Evolutionary conservation across 2,888 invertebrate species (phyloP).

Genomic region (Dioctria rufipes): DNA sequence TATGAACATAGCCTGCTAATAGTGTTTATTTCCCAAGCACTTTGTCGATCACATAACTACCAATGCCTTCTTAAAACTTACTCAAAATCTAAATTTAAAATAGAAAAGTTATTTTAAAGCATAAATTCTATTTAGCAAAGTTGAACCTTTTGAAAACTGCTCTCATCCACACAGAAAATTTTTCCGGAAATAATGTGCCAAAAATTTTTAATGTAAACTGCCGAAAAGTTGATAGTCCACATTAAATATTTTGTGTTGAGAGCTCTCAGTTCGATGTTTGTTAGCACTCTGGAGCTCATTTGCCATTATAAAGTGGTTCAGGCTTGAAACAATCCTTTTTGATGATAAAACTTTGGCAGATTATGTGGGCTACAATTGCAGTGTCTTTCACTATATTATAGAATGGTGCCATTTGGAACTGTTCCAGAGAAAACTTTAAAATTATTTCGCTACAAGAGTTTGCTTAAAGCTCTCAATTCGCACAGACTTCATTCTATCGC

Average conservation of each 20-base stretch:
- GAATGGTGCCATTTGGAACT: slow-evolving; percentile 35
- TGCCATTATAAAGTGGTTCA: slow-evolving; percentile 19
- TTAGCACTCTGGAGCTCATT: slow-evolving; percentile 32
- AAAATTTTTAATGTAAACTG: slow-evolving; percentile 36
- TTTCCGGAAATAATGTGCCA: slow-evolving; percentile 33
- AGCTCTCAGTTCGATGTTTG: slow-evolving; percentile 21
- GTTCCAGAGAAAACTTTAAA: slow-evolving; percentile 35
- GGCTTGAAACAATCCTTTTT: slow-evolving; percentile 28
- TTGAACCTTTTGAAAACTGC: too few species aligned
- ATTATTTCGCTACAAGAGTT: slow-evolving; percentile 25
- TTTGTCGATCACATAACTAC: too few species aligned
- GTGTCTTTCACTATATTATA: neutral
- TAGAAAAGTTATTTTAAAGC: too few species aligned
- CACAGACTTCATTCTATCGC: neutral
- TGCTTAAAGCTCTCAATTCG: slow-evolving; percentile 15
- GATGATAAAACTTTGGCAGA: slow-evolving; percentile 47
- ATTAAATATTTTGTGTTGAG: slow-evolving; percentile 22
- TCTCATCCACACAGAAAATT: neutral
- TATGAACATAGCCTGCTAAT: too few species aligned
- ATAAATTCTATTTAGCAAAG: too few species aligned
- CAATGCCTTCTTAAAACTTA: too few species aligned
- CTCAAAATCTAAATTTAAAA: too few species aligned
- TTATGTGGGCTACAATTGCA: slow-evolving; percentile 40
- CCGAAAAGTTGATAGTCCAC: slow-evolving; percentile 37
- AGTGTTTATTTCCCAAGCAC: too few species aligned